These are phyloP conservation scores for Mesochorus sp. DNA, from an alignment of 2,888 invertebrate genomes.

Conservation along the genomic window DNA sequence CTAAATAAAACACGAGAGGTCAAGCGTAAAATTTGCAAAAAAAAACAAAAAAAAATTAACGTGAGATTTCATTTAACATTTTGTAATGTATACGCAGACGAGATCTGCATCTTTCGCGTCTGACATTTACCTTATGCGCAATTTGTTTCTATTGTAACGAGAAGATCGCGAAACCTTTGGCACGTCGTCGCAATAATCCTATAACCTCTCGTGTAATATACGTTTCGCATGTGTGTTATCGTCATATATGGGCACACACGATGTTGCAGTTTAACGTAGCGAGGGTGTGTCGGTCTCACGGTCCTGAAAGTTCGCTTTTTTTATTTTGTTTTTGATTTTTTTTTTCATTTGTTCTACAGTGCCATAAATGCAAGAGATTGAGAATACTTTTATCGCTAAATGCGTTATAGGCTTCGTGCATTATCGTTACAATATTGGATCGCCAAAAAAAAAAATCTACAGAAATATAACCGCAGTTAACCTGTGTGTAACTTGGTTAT, in stretches of 20 bases:
- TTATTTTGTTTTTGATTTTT: background rate
- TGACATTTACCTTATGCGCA: constrained; percentile 67
- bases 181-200: constrained; percentile 54
- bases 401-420: constrained; percentile 8
- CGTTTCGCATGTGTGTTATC: constrained; percentile 3
- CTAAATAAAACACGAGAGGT: too few relatives aligned
- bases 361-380: constrained; percentile 1
- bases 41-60: constrained; percentile 24
- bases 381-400: constrained; percentile 14
- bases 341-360: constrained; percentile 21
- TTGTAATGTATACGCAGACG: constrained; percentile 22
- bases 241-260: constrained; percentile 46
- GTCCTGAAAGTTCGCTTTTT: constrained; percentile 13
- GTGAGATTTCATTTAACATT: constrained; percentile 14
- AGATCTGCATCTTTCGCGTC: constrained; percentile 32
- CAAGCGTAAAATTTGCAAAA: constrained; percentile 7
- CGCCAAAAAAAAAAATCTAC: too few relatives aligned
- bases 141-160: constrained; percentile 67
- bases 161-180: constrained; percentile 60
- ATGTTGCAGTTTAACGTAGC: constrained; percentile 8
- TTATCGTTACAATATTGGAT: too few relatives aligned
- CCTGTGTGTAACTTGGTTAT: constrained; percentile 5
- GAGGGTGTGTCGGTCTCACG: constrained; percentile 66
- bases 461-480: too few relatives aligned
- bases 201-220: constrained; percentile 11